Evolutionary conservation across 2,113 vertebrate genomes (phyloP).

Genomic region (Cochlearius cochlearius): DNA sequence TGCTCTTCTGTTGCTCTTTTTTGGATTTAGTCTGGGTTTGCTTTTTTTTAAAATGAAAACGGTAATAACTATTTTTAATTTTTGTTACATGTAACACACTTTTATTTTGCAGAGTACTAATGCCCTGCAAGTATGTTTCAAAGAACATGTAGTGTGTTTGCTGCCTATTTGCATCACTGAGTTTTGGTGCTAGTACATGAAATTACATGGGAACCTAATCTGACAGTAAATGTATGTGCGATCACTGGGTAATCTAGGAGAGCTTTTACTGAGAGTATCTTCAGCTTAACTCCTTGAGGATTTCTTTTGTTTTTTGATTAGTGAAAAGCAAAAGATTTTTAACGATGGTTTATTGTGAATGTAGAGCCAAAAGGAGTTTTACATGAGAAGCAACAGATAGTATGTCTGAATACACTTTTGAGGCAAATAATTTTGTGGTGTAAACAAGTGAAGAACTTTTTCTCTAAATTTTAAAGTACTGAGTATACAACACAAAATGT

Average conservation of each 20-base stretch:
- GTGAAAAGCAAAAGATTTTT: neutral
- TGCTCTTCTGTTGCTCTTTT: neutral
- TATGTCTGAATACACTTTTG: neutral
- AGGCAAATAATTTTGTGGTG: neutral
- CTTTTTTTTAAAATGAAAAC: neutral
- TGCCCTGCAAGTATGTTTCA: neutral
- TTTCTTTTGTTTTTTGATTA: neutral
- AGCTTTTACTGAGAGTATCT: neutral
- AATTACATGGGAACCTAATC: neutral
- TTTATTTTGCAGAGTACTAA: neutral
- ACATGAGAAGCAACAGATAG: neutral
- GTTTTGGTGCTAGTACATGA: neutral
- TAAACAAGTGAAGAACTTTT: neutral
- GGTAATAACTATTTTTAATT: neutral
- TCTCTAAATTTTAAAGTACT: neutral
- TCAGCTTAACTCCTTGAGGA: slow-evolving; percentile 2
- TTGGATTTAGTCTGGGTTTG: neutral
- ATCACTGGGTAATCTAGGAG: neutral
- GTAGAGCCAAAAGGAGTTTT: neutral
- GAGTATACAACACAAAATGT: neutral
- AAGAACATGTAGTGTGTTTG: neutral
- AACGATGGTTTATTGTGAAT: neutral
- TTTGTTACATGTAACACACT: neutral
- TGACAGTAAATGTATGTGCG: neutral
- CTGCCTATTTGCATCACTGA: neutral